Evolutionary conservation across 2,797 vertebrate species (phyloP).

Genomic region (Catostomus latipinnis): DNA sequence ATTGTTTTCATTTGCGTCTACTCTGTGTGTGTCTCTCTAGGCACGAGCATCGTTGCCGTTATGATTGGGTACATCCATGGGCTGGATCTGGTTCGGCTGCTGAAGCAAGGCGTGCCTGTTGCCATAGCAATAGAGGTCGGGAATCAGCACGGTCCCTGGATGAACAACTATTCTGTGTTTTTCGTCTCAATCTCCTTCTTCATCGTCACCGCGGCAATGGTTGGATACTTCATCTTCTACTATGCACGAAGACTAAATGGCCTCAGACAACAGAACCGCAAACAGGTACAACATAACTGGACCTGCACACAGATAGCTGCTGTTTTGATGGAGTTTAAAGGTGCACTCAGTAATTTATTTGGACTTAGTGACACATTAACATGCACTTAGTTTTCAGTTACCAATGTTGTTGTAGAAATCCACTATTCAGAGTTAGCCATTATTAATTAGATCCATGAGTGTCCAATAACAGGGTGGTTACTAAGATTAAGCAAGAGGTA

Average conservation of each 20-base stretch:
- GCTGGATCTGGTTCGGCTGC: conserved; percentile 73
- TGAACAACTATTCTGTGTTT: conserved; percentile 87
- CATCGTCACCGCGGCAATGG: conserved; percentile 84
- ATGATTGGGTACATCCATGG: conserved; percentile 85
- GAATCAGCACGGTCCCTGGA: conserved; percentile 79
- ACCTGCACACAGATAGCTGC: background rate
- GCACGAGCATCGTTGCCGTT: conserved; percentile 76
- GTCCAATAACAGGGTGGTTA: too few relatives aligned
- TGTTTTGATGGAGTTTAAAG: background rate
- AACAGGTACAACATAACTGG: conserved; percentile 30
- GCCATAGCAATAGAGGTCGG: conserved; percentile 86
- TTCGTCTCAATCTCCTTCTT: conserved; percentile 87
- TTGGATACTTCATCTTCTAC: conserved; percentile 88
- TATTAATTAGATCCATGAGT: too few relatives aligned
- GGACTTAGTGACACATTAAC: too few relatives aligned
- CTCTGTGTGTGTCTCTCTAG: conserved; percentile 40
- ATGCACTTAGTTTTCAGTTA: background rate
- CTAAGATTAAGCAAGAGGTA: too few relatives aligned
- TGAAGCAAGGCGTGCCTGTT: conserved; percentile 73
- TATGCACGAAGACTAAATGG: conserved; percentile 80
- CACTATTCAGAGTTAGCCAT: too few relatives aligned
- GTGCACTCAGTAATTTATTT: background rate
- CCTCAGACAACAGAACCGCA: conserved; percentile 42
- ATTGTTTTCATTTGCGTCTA: conserved; percentile 15
- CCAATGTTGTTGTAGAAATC: too few relatives aligned